phyloP scores from a whole-genome alignment of 2,113 vertebrate species.

The Leucoraja erinaceus region DNA sequence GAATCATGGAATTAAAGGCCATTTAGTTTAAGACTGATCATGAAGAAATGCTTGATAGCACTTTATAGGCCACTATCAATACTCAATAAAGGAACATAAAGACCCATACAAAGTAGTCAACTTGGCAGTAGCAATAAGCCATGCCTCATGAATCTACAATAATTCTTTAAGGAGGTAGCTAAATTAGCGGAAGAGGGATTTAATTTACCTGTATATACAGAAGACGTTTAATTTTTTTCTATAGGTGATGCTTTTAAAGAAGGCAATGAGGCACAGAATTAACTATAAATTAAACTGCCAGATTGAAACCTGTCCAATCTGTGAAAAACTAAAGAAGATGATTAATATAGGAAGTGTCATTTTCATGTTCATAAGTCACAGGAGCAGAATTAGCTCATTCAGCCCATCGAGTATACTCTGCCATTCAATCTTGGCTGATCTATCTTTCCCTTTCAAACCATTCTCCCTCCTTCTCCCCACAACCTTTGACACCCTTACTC shows the following conservation, averaged over 20 bases:
- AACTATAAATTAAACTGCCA: not conserved
- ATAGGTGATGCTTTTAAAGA: not conserved
- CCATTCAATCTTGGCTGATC: too few species aligned
- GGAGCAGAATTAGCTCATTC: too few species aligned
- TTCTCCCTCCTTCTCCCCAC: too few species aligned
- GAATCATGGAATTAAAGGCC: not conserved
- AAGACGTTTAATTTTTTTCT: not conserved
- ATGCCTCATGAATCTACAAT: not conserved
- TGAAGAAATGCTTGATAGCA: slow-evolving; percentile 1
- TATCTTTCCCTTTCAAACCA: too few species aligned
- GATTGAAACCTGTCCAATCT: not conserved
- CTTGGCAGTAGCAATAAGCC: not conserved
- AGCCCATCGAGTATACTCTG: too few species aligned
- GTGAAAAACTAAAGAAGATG: not conserved
- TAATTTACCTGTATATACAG: not conserved
- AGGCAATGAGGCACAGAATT: not conserved
- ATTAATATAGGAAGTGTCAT: too few species aligned
- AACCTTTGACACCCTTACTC: too few species aligned
- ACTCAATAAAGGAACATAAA: slow-evolving; percentile 5
- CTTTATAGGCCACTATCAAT: not conserved
- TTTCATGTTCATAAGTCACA: too few species aligned
- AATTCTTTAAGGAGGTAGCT: not conserved
- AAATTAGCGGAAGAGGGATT: not conserved
- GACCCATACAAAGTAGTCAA: not conserved
- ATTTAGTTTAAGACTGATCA: not conserved